These are phyloP conservation scores for Anolis sagrei DNA, from an alignment of 2,113 vertebrate genomes.

Conservation along the genomic window DNA sequence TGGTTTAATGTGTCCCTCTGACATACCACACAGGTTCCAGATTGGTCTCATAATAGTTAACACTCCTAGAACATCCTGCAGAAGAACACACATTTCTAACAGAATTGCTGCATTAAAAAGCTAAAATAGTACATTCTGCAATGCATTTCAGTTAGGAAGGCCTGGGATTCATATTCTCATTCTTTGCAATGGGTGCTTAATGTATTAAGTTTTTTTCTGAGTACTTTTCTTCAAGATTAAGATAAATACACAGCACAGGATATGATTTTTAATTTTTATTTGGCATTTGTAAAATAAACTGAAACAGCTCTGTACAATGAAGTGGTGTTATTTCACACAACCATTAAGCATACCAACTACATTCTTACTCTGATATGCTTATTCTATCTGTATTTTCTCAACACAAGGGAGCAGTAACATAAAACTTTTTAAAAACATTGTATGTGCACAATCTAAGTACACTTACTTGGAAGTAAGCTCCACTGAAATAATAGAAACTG, in stretches of 20 bases:
- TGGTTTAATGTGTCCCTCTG: no score
- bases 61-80: no score
- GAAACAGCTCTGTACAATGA: conserved; percentile 34
- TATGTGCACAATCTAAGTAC: conserved; percentile 22
- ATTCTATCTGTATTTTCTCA: conserved; percentile 6
- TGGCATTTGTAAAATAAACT: conserved; percentile 24
- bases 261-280: conserved; percentile 50
- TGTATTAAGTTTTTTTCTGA: no score
- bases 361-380: conserved; percentile 13
- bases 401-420: conserved; percentile 28
- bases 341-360: not conserved
- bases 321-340: conserved; percentile 14
- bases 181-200: no score
- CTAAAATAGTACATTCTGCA: no score
- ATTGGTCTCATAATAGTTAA: no score
- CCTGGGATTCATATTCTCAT: no score
- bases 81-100: no score
- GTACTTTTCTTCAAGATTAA: not conserved
- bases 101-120: no score
- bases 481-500: not conserved
- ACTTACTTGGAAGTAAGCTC: conserved; percentile 13
- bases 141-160: no score
- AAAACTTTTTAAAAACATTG: conserved; percentile 46
- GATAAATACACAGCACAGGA: not conserved
- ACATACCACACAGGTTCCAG: no score